Evolutionary conservation across 1,140 invertebrate genomes (phyloP).

Genomic region (Luehdorfia chinensis): DNA sequence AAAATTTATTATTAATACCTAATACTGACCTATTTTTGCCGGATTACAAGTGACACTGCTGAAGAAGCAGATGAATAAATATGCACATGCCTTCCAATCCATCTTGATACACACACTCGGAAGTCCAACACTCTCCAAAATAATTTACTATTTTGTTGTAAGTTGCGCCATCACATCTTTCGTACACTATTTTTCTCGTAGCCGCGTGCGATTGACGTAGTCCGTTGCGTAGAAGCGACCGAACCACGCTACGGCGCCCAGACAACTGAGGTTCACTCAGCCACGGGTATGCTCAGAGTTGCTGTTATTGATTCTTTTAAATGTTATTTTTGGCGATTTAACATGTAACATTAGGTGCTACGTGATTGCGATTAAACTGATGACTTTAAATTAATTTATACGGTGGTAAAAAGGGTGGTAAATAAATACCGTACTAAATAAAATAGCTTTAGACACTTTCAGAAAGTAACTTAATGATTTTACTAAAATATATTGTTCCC

Average conservation of each 20-base stretch:
- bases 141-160: constrained; percentile 16
- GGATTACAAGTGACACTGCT: constrained; percentile 44
- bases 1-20: constrained; percentile 37
- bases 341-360: constrained; percentile 35
- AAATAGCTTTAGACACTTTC: not conserved
- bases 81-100: constrained; percentile 41
- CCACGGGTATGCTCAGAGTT: constrained; percentile 40
- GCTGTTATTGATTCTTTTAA: constrained; percentile 73
- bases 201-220: constrained; percentile 23
- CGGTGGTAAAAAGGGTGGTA: too few species aligned
- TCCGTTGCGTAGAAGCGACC: constrained; percentile 35
- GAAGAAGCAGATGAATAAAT: constrained; percentile 28
- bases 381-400: too few species aligned
- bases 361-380: constrained; percentile 8
- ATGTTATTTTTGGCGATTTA: constrained; percentile 71
- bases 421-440: too few species aligned
- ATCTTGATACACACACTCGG: constrained; percentile 36
- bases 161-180: constrained; percentile 38
- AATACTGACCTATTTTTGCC: constrained; percentile 64
- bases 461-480: too few species aligned
- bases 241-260: constrained; percentile 40
- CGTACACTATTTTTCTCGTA: constrained; percentile 24
- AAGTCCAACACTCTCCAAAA: constrained; percentile 7
- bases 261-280: constrained; percentile 48
- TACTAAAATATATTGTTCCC: too few species aligned